Percentiles rank a stretch among this genome's conserved stretches.
phyloP scores from a whole-genome alignment of 2,113 vertebrate species.

The Nerophis lumbriciformis region DNA sequence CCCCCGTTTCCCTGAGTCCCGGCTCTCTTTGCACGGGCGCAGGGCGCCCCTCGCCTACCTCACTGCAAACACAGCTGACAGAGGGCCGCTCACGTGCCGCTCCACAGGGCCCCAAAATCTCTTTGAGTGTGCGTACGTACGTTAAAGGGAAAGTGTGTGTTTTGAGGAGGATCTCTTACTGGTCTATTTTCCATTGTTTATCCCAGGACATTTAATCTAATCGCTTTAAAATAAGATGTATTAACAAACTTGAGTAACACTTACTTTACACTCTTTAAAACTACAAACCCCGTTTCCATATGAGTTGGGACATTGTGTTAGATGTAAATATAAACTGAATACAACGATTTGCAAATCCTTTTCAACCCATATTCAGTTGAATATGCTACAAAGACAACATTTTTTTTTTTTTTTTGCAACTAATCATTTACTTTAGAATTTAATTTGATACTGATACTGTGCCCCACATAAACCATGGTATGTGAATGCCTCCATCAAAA shows the following conservation, averaged over 20 bases:
- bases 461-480: too few relatives aligned
- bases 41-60: constrained; percentile 65
- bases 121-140: constrained; percentile 48
- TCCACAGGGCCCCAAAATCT: constrained; percentile 62
- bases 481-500: too few relatives aligned
- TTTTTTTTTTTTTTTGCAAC: too few relatives aligned
- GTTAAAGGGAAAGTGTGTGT: constrained; percentile 47
- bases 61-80: constrained; percentile 80
- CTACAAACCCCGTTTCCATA: too few relatives aligned
- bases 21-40: constrained; percentile 48
- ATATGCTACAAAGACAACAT: too few relatives aligned
- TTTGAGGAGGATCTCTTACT: constrained; percentile 47
- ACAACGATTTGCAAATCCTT: too few relatives aligned
- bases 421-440: too few relatives aligned
- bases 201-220: constrained; percentile 22
- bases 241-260: neutral
- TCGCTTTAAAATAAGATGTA: constrained; percentile 16
- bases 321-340: too few relatives aligned
- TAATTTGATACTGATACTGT: too few relatives aligned
- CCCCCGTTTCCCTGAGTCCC: constrained; percentile 45
- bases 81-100: constrained; percentile 73
- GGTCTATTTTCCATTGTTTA: neutral
- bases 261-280: neutral
- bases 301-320: too few relatives aligned
- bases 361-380: too few relatives aligned